Conservation (phyloP, 2,113 vertebrate genomes). For the Dunckerocampus dactyliophorus region DNA sequence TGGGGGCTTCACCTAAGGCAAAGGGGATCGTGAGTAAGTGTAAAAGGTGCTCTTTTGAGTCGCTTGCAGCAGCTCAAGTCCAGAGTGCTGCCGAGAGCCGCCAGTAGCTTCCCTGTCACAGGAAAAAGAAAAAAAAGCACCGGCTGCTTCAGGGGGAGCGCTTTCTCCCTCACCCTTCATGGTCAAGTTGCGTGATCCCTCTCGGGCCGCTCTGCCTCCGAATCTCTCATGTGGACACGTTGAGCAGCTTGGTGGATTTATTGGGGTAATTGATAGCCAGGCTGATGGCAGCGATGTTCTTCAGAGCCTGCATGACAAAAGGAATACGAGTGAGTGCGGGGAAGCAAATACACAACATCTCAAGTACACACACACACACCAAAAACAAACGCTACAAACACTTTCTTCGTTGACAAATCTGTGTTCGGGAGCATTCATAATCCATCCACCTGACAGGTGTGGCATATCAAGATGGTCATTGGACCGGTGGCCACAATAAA, state of each 20-base stretch:
- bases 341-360: slow-evolving; percentile 5
- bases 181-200: no score
- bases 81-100: slow-evolving; percentile 29
- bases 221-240: slow-evolving; percentile 73
- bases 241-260: slow-evolving; percentile 91
- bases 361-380: no score
- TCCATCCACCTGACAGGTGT: no score
- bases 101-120: slow-evolving; percentile 14
- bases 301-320: slow-evolving; percentile 82
- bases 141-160: slow-evolving; percentile 9
- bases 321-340: slow-evolving; percentile 1
- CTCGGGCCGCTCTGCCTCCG: slow-evolving; percentile 2
- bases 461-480: no score
- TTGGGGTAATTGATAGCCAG: slow-evolving; percentile 97
- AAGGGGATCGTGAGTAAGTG: slow-evolving; percentile 51
- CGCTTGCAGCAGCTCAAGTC: slow-evolving; percentile 21
- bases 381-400: no score
- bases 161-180: slow-evolving; percentile 2
- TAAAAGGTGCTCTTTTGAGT: slow-evolving; percentile 50
- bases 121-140: slow-evolving; percentile 33
- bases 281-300: slow-evolving; percentile 97
- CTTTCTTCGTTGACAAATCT: no score
- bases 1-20: slow-evolving; percentile 59
- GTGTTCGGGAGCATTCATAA: no score
- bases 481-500: no score